Evolutionary conservation across 1,140 invertebrate genomes (phyloP).

Genomic region (Nephila pilipes): DNA sequence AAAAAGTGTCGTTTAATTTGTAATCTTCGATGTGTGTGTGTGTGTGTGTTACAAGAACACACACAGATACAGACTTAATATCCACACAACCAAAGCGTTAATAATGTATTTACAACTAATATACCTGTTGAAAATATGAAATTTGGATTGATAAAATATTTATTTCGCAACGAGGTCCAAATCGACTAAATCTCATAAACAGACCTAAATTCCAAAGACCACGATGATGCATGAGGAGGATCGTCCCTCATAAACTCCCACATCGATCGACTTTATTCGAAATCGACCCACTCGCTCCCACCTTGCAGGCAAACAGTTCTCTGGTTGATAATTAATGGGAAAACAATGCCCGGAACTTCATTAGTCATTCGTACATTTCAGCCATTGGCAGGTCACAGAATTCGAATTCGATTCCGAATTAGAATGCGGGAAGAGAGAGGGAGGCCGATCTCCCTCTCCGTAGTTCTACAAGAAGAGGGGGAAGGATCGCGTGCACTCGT

Average conservation of each 20-base stretch:
- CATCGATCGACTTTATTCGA: conserved; percentile 4
- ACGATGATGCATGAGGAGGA: not conserved
- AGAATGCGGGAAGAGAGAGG: not conserved
- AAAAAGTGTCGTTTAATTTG: too few species aligned
- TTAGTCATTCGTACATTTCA: conserved; percentile 48
- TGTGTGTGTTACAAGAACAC: too few species aligned
- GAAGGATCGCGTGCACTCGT: not conserved
- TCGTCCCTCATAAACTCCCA: not conserved
- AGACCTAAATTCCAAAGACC: not conserved
- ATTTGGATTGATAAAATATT: not conserved
- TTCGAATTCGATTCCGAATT: conserved; percentile 35
- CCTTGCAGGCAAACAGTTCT: conserved; percentile 26
- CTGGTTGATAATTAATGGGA: conserved; percentile 20
- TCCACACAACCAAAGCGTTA: too few species aligned
- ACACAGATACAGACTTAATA: too few species aligned
- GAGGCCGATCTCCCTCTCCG: not conserved
- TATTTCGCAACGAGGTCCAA: not conserved
- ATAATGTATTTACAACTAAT: too few species aligned
- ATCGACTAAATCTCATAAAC: not conserved
- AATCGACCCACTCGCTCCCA: not conserved
- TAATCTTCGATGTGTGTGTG: too few species aligned
- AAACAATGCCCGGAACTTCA: conserved; percentile 60
- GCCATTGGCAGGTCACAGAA: conserved; percentile 25
- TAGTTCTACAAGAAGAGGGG: not conserved
- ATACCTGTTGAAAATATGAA: too few species aligned